phyloP scores from a whole-genome alignment of 2,113 vertebrate species.

The Sinosuthora webbiana region DNA sequence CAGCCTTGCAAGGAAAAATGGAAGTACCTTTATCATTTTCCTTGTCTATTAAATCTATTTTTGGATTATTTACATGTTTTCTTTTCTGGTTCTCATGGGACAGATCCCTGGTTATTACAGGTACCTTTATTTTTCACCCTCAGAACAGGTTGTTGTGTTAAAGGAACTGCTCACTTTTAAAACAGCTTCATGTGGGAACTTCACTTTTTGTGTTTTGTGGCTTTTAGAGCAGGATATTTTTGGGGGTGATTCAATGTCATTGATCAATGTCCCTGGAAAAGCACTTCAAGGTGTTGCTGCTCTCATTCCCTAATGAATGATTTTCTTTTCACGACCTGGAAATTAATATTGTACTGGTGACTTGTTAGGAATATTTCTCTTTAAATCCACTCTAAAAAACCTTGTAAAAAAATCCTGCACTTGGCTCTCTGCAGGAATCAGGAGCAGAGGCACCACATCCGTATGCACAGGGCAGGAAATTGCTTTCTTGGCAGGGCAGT shows the following conservation, averaged over 20 bases:
- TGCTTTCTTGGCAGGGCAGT: not conserved
- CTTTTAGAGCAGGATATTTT: not conserved
- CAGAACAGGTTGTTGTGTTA: too few species aligned
- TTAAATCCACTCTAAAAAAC: not conserved
- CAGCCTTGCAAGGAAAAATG: not conserved
- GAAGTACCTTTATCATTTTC: not conserved
- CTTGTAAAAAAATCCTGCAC: not conserved
- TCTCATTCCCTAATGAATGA: not conserved
- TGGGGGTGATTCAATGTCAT: not conserved
- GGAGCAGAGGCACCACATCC: not conserved
- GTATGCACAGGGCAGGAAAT: not conserved
- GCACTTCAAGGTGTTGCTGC: not conserved
- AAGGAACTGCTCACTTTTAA: too few species aligned
- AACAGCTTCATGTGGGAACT: too few species aligned
- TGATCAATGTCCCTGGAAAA: not conserved
- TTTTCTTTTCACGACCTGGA: not conserved
- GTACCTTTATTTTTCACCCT: too few species aligned
- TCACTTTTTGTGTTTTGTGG: not conserved
- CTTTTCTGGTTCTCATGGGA: too few species aligned
- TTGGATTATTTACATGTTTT: too few species aligned
- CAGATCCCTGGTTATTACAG: too few species aligned
- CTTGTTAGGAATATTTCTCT: not conserved
- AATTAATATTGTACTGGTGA: not conserved
- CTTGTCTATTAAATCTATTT: too few species aligned
- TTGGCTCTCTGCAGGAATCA: not conserved